These are phyloP conservation scores for Aphis gossypii DNA, from an alignment of 1,140 invertebrate species.

Conservation along the genomic window DNA sequence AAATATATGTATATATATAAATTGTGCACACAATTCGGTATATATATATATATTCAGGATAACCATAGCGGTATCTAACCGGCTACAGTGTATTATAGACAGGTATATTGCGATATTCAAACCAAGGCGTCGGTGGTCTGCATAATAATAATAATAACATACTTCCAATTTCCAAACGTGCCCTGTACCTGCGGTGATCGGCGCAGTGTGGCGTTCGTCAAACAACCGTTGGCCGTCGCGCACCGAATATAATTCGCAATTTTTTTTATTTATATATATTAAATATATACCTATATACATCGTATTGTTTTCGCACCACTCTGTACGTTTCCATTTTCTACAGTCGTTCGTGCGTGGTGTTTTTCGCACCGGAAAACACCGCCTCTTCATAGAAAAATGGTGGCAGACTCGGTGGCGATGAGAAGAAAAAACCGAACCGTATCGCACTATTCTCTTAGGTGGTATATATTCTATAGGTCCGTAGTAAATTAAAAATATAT, in stretches of 20 bases:
- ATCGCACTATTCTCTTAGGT: not conserved
- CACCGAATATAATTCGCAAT: slow-evolving; percentile 11
- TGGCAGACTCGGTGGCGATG: not conserved
- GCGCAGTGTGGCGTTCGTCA: slow-evolving; percentile 7
- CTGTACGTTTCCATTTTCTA: slow-evolving; percentile 27
- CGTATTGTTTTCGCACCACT: not conserved
- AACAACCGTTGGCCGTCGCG: slow-evolving; percentile 29
- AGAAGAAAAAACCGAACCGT: slow-evolving; percentile 18
- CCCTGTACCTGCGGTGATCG: not conserved
- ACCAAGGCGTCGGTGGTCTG: not conserved
- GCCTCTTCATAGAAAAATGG: not conserved
- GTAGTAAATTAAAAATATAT: slow-evolving; percentile 1
- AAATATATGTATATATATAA: not conserved
- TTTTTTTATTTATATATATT: not conserved
- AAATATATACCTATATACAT: too few relatives aligned
- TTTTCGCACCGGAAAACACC: slow-evolving; percentile 34
- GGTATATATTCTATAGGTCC: not conserved
- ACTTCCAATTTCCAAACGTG: not conserved
- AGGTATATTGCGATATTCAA: not conserved
- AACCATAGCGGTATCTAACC: not conserved
- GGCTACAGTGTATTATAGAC: not conserved
- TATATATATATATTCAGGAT: not conserved
- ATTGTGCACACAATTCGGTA: not conserved
- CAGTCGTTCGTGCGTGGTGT: slow-evolving; percentile 35
- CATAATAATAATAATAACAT: not conserved